phyloP scores from a whole-genome alignment of 2,797 vertebrate genomes.

The Uromys caudimaculatus region DNA sequence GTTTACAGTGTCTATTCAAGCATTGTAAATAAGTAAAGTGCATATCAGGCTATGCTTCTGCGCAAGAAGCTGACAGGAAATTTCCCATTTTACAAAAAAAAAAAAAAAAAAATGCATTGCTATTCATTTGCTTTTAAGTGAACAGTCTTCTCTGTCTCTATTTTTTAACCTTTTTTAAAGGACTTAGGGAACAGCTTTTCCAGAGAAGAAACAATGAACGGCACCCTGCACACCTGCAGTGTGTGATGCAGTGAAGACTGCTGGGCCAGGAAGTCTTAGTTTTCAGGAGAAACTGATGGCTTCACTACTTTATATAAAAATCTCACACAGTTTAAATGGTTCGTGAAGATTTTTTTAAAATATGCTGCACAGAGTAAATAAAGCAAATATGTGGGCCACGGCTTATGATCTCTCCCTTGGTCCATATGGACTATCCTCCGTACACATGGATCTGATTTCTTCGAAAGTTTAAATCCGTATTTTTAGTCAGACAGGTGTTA shows the following conservation, averaged over 20 bases:
- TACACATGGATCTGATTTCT: slow-evolving; percentile 20
- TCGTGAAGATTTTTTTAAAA: not conserved
- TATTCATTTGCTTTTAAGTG: slow-evolving; percentile 28
- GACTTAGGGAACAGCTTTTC: not conserved
- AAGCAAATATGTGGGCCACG: not conserved
- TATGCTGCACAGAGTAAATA: not conserved
- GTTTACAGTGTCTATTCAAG: not conserved
- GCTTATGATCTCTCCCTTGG: not conserved
- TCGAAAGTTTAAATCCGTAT: slow-evolving; percentile 34
- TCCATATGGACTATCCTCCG: not conserved
- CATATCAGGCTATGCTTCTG: not conserved
- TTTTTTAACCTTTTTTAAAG: slow-evolving; percentile 37
- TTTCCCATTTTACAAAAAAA: not conserved
- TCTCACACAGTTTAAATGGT: not conserved
- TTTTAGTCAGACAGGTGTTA: slow-evolving; percentile 52
- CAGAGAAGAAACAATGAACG: not conserved
- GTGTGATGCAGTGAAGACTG: not conserved
- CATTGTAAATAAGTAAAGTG: not conserved
- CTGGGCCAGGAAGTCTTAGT: not conserved
- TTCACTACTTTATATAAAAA: slow-evolving; percentile 27
- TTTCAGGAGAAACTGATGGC: not conserved
- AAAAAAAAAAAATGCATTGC: not conserved
- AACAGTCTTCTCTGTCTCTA: not conserved
- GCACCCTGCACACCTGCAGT: not conserved
- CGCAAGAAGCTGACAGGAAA: not conserved